Evolutionary conservation across 2,888 invertebrate genomes (phyloP).

Genomic region (Lasius platythorax): DNA sequence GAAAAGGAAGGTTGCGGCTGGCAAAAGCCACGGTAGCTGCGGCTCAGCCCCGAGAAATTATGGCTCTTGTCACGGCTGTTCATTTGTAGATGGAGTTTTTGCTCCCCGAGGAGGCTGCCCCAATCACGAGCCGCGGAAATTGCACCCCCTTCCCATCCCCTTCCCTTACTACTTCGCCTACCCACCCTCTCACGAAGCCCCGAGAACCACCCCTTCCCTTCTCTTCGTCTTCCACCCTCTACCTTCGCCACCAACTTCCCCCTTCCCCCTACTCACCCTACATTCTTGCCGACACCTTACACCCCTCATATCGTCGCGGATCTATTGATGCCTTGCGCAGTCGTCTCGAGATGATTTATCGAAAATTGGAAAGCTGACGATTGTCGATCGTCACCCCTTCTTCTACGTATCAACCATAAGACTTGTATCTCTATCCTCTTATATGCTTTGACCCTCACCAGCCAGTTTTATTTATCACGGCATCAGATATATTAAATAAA

Average conservation of each 20-base stretch:
- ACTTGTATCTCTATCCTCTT: conserved; percentile 3
- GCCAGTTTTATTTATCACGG: not conserved
- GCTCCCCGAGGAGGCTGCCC: conserved; percentile 89
- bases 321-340: conserved; percentile 75
- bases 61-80: conserved; percentile 91
- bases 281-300: conserved; percentile 75
- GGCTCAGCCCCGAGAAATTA: conserved; percentile 88
- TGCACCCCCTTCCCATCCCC: conserved; percentile 86
- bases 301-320: conserved; percentile 72
- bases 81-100: conserved; percentile 91
- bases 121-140: conserved; percentile 91
- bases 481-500: conserved; percentile 3
- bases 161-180: conserved; percentile 76
- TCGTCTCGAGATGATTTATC: conserved; percentile 76
- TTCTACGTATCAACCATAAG: conserved; percentile 6
- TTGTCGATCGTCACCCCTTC: conserved; percentile 73
- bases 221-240: conserved; percentile 74
- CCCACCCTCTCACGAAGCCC: conserved; percentile 70
- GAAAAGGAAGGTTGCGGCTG: conserved; percentile 79
- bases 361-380: conserved; percentile 74
- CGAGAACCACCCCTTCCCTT: conserved; percentile 77
- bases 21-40: conserved; percentile 80
- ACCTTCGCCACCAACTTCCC: conserved; percentile 72
- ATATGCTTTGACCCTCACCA: not conserved
- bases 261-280: conserved; percentile 68